Evolutionary conservation across 2,888 invertebrate genomes (phyloP).

Genomic region (Synanthedon myopaeformis): DNA sequence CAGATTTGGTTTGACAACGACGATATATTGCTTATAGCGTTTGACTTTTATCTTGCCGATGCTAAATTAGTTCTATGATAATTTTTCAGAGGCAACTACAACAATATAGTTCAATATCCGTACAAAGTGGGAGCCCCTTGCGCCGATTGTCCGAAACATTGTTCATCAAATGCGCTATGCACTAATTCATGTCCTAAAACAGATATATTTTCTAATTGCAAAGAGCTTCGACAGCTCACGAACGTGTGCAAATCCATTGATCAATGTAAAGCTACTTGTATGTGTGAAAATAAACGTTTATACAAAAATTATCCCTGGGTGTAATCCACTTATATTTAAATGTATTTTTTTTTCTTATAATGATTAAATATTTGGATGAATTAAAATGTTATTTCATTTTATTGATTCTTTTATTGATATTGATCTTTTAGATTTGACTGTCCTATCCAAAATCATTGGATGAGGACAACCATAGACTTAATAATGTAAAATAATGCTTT

Average conservation of each 20-base stretch:
- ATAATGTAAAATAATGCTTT: too few relatives aligned
- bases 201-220: conserved; percentile 81
- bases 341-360: too few relatives aligned
- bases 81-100: conserved; percentile 76
- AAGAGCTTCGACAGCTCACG: conserved; percentile 62
- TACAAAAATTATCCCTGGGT: conserved; percentile 25
- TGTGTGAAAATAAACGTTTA: conserved; percentile 69
- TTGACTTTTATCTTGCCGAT: too few relatives aligned
- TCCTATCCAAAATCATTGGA: background rate
- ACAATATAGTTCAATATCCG: conserved; percentile 72
- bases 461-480: too few relatives aligned
- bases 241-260: conserved; percentile 56
- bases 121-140: conserved; percentile 77
- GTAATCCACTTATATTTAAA: background rate
- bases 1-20: too few relatives aligned
- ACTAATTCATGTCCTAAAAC: conserved; percentile 77
- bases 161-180: conserved; percentile 76
- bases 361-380: too few relatives aligned
- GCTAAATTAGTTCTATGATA: too few relatives aligned
- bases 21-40: too few relatives aligned
- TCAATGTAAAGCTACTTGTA: conserved; percentile 79
- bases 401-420: background rate
- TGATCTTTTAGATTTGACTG: background rate
- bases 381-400: too few relatives aligned
- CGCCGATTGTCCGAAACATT: conserved; percentile 73